Evolutionary conservation across 2,888 invertebrate species (phyloP).

Genomic region (Agrilus mali): DNA sequence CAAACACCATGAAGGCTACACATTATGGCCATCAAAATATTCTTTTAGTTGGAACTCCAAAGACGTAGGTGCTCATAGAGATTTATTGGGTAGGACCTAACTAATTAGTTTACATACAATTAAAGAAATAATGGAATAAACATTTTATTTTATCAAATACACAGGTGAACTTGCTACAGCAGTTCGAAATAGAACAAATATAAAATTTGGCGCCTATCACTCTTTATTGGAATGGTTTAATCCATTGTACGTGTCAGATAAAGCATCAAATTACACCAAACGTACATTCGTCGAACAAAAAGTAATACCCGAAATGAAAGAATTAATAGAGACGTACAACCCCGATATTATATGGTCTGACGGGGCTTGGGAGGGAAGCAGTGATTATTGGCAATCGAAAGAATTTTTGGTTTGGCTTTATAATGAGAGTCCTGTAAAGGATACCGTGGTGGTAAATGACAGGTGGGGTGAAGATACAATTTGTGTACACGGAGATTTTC

Average conservation of each 20-base stretch:
- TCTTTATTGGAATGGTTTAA: slow-evolving; percentile 84
- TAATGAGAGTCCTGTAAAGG: slow-evolving; percentile 80
- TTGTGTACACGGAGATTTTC: slow-evolving; percentile 83
- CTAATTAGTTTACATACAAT: too few relatives aligned
- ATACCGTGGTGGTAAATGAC: slow-evolving; percentile 85
- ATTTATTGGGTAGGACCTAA: slow-evolving; percentile 70
- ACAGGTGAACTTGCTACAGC: slow-evolving; percentile 55
- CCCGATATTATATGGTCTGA: slow-evolving; percentile 86
- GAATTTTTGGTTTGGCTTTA: slow-evolving; percentile 88
- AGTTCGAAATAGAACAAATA: slow-evolving; percentile 41
- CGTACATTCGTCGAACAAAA: slow-evolving; percentile 57
- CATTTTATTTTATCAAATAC: slow-evolving; percentile 5
- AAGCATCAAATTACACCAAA: slow-evolving; percentile 46
- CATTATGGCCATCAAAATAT: slow-evolving; percentile 66
- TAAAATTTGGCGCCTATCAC: slow-evolving; percentile 76
- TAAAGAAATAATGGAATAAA: slow-evolving; percentile 20
- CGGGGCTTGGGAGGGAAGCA: slow-evolving; percentile 85
- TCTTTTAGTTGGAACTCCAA: slow-evolving; percentile 75
- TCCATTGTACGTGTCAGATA: slow-evolving; percentile 64
- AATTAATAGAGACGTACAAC: slow-evolving; percentile 53
- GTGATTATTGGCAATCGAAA: slow-evolving; percentile 71
- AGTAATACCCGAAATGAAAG: slow-evolving; percentile 69
- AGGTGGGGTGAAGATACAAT: slow-evolving; percentile 74
- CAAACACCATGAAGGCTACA: slow-evolving; percentile 78
- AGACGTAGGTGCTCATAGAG: slow-evolving; percentile 64